These are phyloP conservation scores for Colossoma macropomum DNA, from an alignment of 2,113 vertebrate species.

Conservation along the genomic window DNA sequence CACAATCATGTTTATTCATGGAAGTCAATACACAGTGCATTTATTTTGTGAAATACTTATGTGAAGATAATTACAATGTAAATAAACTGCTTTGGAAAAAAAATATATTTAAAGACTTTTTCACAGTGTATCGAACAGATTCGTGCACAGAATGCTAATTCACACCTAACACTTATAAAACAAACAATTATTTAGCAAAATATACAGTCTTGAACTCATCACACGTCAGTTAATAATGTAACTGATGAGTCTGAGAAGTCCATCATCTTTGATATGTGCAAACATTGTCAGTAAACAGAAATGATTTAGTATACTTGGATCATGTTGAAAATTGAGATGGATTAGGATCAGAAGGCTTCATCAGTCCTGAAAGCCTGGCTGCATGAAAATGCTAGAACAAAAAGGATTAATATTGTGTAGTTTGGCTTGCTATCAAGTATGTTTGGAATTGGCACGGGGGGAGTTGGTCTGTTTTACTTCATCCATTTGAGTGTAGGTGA, in stretches of 20 bases:
- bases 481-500: constrained; percentile 15
- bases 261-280: constrained; percentile 33
- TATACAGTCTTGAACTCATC: constrained; percentile 40
- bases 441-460: constrained; percentile 14
- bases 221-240: neutral
- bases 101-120: constrained; percentile 40
- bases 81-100: constrained; percentile 49
- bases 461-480: neutral
- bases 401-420: neutral
- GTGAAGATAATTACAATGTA: constrained; percentile 22
- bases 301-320: neutral
- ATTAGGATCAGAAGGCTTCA: neutral
- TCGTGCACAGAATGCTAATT: neutral
- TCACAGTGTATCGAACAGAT: constrained; percentile 28
- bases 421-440: constrained; percentile 35
- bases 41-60: constrained; percentile 31
- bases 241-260: neutral
- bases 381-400: neutral
- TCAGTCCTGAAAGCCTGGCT: neutral
- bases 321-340: constrained; percentile 18
- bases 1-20: constrained; percentile 52
- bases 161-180: neutral
- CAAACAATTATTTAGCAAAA: constrained; percentile 29
- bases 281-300: neutral
- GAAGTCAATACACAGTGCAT: constrained; percentile 65